Base-by-base conservation (phyloP, 2,888 invertebrate genomes). In the Chrysolina oricalcia region DNA sequence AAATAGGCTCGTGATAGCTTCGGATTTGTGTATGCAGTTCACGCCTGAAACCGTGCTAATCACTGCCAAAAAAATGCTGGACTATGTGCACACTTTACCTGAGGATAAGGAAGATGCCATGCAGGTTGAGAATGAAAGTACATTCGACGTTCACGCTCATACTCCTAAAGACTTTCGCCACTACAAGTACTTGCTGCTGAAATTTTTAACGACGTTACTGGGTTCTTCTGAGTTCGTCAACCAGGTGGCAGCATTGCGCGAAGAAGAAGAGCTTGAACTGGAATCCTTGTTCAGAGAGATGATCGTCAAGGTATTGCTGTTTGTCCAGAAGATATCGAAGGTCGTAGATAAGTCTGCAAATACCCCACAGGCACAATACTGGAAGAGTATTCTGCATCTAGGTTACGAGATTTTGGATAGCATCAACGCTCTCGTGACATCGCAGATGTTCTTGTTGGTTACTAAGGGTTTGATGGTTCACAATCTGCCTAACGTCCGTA, bases 341-440 rank as follows among this genome's bases (percentile, higher is more conserved):
- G 90, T 92, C 0, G 89, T 91, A 0, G 94, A 95, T 79, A 90
- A 91, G 56, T 90, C 91, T 72, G 89, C 91, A 0, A 92, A 91
- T 0, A 89, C 90, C 9, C 89, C 90, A 0, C 90, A 92, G 72
- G 89, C 89, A 0, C 95, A 95, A 84, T 97, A 95, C 86, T 97
- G 96, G 96, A 94, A 93, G 84, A 93, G 94, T 0, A 91, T 97
- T 88, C 88, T 95, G 15, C 94, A 95, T 85, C 93, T 94, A 83
- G 92, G 93, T 59, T 95, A 95, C 83, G 96, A 96, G 83, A 90
- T 95, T 59, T 88, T 96, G 71, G 96, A 97, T 83, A 93, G 95
- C 86, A 92, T 95, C 2, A 95, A 95, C 83, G 93, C 93, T 15
- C 86, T 98, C 65, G 87, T 98, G 15, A 94, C 97, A 0, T 93